phyloP scores from a whole-genome alignment of 1,140 invertebrate genomes.

The Teleopsis dalmanni region DNA sequence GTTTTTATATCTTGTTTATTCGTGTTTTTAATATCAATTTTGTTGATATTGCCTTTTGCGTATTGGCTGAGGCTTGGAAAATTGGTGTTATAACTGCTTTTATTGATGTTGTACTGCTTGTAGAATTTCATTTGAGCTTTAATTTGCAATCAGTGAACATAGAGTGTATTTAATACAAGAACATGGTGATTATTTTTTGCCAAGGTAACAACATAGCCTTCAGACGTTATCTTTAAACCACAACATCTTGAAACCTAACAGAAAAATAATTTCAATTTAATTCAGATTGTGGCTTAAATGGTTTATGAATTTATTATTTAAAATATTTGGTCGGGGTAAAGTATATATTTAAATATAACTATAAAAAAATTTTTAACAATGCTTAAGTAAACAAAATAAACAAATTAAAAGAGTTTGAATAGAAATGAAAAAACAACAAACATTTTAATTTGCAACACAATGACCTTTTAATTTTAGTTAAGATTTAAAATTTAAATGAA shows the following conservation, averaged over 20 bases:
- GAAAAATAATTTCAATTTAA: too few relatives aligned
- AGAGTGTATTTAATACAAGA: constrained; percentile 89
- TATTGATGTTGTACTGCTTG: constrained; percentile 35
- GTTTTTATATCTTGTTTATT: not conserved
- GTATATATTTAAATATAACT: too few relatives aligned
- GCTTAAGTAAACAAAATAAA: too few relatives aligned
- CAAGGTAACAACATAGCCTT: constrained; percentile 92
- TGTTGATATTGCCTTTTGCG: not conserved
- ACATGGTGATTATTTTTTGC: constrained; percentile 99
- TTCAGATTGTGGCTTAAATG: too few relatives aligned
- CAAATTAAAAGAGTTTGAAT: not conserved
- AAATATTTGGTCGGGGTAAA: too few relatives aligned
- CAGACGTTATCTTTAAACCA: constrained; percentile 91
- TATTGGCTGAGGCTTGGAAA: constrained; percentile 17
- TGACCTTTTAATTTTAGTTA: too few relatives aligned
- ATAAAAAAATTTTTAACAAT: too few relatives aligned
- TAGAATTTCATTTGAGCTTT: constrained; percentile 33
- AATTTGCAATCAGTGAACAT: constrained; percentile 67
- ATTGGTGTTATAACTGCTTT: constrained; percentile 30
- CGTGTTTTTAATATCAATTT: not conserved
- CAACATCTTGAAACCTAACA: constrained; percentile 89
- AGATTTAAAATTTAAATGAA: too few relatives aligned
- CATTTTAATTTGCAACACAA: too few relatives aligned
- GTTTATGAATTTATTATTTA: too few relatives aligned
- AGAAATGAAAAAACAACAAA: not conserved